A percentile compares a stretch with the other conserved stretches of the same genome.
phyloP scores from a whole-genome alignment of 2,888 invertebrate species.

The Temnothorax unifasciatus region DNA sequence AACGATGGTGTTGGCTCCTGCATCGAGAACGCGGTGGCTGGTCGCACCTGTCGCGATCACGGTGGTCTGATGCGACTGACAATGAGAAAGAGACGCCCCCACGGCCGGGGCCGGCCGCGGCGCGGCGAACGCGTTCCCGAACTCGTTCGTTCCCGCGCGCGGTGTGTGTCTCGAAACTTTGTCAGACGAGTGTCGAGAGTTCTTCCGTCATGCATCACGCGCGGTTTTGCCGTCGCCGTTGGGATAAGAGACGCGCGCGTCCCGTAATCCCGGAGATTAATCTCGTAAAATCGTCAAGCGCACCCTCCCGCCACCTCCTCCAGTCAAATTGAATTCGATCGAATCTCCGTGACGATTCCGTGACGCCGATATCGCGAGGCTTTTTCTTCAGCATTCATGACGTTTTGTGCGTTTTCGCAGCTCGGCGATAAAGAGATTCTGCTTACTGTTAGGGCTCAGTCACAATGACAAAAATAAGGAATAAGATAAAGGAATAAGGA shows the following conservation, averaged over 20 bases:
- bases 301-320: neutral
- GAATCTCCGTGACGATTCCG: neutral
- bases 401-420: neutral
- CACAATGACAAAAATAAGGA: too few relatives aligned
- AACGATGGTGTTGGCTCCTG: conserved; percentile 80
- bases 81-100: conserved; percentile 79
- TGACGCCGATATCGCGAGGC: neutral
- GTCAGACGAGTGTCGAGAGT: conserved; percentile 47
- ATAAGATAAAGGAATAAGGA: too few relatives aligned
- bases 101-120: conserved; percentile 64
- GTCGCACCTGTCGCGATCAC: conserved; percentile 84
- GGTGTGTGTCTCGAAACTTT: conserved; percentile 69
- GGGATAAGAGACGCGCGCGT: conserved; percentile 10
- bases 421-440: conserved; percentile 8
- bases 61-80: conserved; percentile 82
- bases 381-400: neutral
- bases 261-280: conserved; percentile 35
- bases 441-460: too few relatives aligned
- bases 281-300: conserved; percentile 41
- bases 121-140: conserved; percentile 68
- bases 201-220: conserved; percentile 41
- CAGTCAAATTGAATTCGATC: conserved; percentile 31
- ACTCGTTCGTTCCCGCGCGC: conserved; percentile 64
- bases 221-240: conserved; percentile 25
- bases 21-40: conserved; percentile 82